Base-by-base conservation (phyloP, 2,888 invertebrate species). In the Cybosia mesomella region DNA sequence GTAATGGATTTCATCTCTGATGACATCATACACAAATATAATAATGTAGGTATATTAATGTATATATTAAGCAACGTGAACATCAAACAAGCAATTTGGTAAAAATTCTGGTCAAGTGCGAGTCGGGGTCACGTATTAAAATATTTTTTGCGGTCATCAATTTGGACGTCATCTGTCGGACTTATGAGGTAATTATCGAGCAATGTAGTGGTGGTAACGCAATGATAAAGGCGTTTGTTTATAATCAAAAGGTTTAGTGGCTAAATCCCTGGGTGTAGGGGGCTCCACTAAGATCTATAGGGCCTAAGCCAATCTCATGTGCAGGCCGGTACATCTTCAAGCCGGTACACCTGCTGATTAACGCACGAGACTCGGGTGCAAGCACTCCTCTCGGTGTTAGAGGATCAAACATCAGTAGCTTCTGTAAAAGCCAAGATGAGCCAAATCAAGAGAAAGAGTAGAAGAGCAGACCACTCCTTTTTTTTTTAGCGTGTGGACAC, bases 11-110 rank as follows among this genome's bases (percentile, higher is more conserved):
- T 58, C 60, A 60, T 65, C 32, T 67, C 32, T 62, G 68, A 67
- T 79, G 77, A 79, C 58, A 70, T 79, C 79, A 79, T 75, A 69
- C 60, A 69, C 74, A 72, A 71, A 71, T 77, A 10, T 59, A 53
- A 9, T 21, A n/a, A 59, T 36, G 36, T 66, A 53, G 21, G 9
- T 49, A 49, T 58, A 39, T 32, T 24, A 18, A 53, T 13, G 1
- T 54, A 64, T 57, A 57, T 55, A 64, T 64, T 39, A n/a, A 64
- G 28, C 32, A 58, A n/a, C 32, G n/a, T 43, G 58, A 64, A 57
- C 57, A 58, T 64, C 24, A 5, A 57, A 36, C 9, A 24, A 5
- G 43, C 43, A 39, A 39, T 24, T 22, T 39, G 18, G 11, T 28
- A 15, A 65, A 53, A 65, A 65, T 59, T 24, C 13, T 43, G 39